phyloP scores from a whole-genome alignment of 92 coral and sea anemone genomes.

The Chrysogorgia sp. region DNA sequence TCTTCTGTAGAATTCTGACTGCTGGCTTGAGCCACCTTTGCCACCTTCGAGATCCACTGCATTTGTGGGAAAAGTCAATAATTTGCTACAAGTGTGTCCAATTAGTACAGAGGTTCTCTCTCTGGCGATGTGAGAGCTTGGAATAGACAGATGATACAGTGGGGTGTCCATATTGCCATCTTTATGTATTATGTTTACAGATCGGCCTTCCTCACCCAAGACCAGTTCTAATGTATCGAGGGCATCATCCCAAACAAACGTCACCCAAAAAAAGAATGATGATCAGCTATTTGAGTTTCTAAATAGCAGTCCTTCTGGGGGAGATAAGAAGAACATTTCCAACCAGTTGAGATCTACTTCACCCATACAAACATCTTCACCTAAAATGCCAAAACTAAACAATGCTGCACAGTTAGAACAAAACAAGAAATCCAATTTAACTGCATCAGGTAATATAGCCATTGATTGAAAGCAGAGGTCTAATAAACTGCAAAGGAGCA shows the following conservation, averaged over 20 bases:
- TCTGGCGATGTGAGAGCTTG: no score
- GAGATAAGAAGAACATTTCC: constrained; percentile 58
- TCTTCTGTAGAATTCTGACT: no score
- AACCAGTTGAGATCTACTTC: constrained; percentile 52
- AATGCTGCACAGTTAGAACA: constrained; percentile 16
- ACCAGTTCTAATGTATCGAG: constrained; percentile 66
- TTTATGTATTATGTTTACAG: constrained; percentile 49
- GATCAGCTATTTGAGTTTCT: constrained; percentile 92
- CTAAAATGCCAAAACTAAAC: constrained; percentile 38
- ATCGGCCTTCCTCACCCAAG: constrained; percentile 77
- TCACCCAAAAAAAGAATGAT: constrained; percentile 70
- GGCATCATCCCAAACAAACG: constrained; percentile 62
- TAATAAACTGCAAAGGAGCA: no score
- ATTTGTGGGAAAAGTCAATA: no score
- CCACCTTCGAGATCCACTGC: no score
- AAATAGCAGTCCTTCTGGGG: constrained; percentile 72
- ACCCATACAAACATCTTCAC: constrained; percentile 37
- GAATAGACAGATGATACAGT: no score
- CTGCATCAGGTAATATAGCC: constrained; percentile 26
- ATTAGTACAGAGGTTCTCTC: no score
- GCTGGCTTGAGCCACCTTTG: no score
- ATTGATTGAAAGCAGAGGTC: no score
- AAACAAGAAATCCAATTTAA: constrained; percentile 17
- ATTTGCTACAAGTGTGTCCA: no score
- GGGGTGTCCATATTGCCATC: no score